Evolutionary conservation across 2,797 vertebrate genomes (phyloP).

Genomic region (Enteromius argenteus): DNA sequence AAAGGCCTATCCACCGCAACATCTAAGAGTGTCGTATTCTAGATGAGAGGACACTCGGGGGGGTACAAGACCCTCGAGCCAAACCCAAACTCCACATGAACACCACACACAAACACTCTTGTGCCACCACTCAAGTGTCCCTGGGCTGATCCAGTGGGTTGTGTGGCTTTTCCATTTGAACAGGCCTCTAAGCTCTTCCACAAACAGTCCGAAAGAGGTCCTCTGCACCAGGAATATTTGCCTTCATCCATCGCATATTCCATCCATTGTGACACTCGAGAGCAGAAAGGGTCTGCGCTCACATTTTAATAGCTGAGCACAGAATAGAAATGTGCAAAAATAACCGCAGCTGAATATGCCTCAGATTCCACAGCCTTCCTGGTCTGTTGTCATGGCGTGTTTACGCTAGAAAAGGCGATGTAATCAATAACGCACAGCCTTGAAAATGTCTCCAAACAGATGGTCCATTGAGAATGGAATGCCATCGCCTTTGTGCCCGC

Average conservation of each 20-base stretch:
- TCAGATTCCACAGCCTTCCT: constrained; percentile 73
- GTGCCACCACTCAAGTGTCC: constrained; percentile 73
- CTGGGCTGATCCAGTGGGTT: constrained; percentile 76
- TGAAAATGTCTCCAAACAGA: constrained; percentile 80
- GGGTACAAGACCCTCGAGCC: constrained; percentile 78
- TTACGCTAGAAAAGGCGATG: constrained; percentile 72
- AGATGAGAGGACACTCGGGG: constrained; percentile 77
- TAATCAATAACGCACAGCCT: constrained; percentile 82
- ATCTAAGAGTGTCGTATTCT: constrained; percentile 79
- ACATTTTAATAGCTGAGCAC: constrained; percentile 57
- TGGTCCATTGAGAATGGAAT: constrained; percentile 75
- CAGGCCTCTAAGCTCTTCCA: constrained; percentile 80
- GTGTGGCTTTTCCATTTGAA: constrained; percentile 75
- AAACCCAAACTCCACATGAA: constrained; percentile 57
- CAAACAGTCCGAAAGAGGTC: constrained; percentile 77
- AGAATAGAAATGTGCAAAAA: constrained; percentile 63
- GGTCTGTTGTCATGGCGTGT: constrained; percentile 66
- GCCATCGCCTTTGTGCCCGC: constrained; percentile 69
- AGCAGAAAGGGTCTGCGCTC: constrained; percentile 68
- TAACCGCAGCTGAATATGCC: constrained; percentile 67
- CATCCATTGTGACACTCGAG: constrained; percentile 58
- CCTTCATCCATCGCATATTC: constrained; percentile 69
- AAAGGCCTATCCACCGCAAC: constrained; percentile 69
- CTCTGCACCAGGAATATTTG: constrained; percentile 77
- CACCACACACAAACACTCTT: constrained; percentile 58